These are phyloP conservation scores for Xestia sexstrigata DNA, from an alignment of 2,888 invertebrate species.

Conservation along the genomic window DNA sequence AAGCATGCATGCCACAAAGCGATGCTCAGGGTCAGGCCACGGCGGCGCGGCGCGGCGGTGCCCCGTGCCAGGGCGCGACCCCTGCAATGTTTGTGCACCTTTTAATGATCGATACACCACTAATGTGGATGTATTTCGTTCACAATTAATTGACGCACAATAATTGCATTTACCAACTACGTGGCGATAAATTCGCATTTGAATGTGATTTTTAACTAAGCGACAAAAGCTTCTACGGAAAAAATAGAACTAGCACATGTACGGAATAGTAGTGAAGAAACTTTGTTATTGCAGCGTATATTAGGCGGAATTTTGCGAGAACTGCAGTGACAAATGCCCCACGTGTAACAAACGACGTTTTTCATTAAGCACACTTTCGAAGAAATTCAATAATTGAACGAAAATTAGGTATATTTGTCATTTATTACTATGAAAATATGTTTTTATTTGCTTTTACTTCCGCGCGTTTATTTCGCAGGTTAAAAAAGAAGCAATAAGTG, in stretches of 20 bases:
- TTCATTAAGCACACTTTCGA: too few relatives aligned
- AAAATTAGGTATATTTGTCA: too few relatives aligned
- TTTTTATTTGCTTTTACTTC: too few relatives aligned
- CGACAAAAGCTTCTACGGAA: background rate
- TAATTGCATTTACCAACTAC: background rate
- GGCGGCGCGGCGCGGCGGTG: conserved; percentile 23
- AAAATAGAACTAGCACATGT: background rate
- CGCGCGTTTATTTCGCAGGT: too few relatives aligned
- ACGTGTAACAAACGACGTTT: too few relatives aligned
- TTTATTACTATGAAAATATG: too few relatives aligned
- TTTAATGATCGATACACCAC: conserved; percentile 79
- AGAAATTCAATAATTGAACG: too few relatives aligned
- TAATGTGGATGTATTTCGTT: conserved; percentile 39
- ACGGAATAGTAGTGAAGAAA: background rate
- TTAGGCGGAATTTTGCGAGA: background rate
- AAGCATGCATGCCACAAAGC: conserved; percentile 50
- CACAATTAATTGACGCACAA: conserved; percentile 10
- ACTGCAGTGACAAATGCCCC: background rate
- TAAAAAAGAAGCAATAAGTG: too few relatives aligned
- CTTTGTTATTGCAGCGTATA: background rate
- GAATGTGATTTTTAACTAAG: background rate
- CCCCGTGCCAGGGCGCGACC: conserved; percentile 68
- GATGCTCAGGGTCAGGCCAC: conserved; percentile 66
- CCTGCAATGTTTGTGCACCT: conserved; percentile 82
- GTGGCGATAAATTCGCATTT: background rate